Conservation (phyloP, 2,113 vertebrate species). For the Solenodon paradoxus region DNA sequence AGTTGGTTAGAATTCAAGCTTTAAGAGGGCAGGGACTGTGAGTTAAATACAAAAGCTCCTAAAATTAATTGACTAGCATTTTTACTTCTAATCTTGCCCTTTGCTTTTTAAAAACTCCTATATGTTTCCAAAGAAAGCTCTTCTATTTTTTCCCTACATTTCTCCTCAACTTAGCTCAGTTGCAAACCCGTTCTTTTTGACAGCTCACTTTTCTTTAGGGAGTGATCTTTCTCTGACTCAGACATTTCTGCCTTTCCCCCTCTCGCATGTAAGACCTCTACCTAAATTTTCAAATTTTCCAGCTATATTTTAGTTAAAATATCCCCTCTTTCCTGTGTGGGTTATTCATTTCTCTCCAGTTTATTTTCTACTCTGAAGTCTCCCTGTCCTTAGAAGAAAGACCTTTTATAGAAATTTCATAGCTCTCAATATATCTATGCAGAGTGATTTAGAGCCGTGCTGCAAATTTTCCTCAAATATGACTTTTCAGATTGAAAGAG, state of each 20-base stretch:
- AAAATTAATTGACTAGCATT: neutral
- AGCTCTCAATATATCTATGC: neutral
- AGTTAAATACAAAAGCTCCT: neutral
- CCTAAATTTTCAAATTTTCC: constrained; percentile 67
- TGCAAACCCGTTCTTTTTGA: constrained; percentile 47
- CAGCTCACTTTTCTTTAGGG: constrained; percentile 56
- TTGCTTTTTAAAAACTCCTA: neutral
- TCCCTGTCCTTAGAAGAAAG: constrained; percentile 38
- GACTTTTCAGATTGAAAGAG: constrained; percentile 1
- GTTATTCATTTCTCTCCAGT: constrained; percentile 56
- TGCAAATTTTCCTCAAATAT: neutral
- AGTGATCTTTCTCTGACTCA: constrained; percentile 57
- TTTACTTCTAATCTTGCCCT: constrained; percentile 18
- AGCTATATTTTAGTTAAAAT: constrained; percentile 63
- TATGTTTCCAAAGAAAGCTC: neutral
- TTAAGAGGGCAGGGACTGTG: neutral
- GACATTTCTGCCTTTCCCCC: constrained; percentile 53
- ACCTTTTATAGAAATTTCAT: constrained; percentile 7
- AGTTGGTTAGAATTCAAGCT: neutral
- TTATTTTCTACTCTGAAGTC: constrained; percentile 42
- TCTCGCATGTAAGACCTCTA: constrained; percentile 31
- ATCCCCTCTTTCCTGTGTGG: constrained; percentile 63
- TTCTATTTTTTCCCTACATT: constrained; percentile 21
- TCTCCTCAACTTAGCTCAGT: constrained; percentile 34
- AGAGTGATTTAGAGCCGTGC: constrained; percentile 32